Evolutionary conservation across 2,113 vertebrate genomes (phyloP), one percentile per base, ranked within the genome.

Genomic region (Toxostoma redivivum): DNA sequence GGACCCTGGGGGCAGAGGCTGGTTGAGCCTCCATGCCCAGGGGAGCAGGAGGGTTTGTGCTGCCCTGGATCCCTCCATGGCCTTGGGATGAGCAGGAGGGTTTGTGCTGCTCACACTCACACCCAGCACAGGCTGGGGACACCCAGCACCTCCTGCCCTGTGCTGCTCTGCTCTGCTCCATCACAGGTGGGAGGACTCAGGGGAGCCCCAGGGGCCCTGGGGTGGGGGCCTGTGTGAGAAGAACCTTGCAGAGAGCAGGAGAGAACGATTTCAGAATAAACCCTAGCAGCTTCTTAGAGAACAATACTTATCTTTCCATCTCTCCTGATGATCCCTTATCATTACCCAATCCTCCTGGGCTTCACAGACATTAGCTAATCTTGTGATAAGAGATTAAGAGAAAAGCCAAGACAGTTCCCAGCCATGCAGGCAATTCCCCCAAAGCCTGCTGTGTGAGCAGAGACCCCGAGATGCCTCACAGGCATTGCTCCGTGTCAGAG

Each of bases 341-440:
- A 74, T 83, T 92, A 71, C 88, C 85, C 64, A 93, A 25, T 76
- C 71, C 95, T 94, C 95, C 79, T 11, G 90, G 88, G 93, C 40
- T 81, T 82, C 5, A 1, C 56, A 96, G 93, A 67, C 90, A 62
- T 86, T 56, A 90, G 85, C 90, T 96, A 81, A 95, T 83, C 85
- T 71, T 90, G 80, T 81, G 95, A 93, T 88, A 93, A 94, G 82
- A 94, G 92, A 96, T 88, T 71, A 94, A 88, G 82, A 86, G 82
- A 48, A 86, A 93, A 96, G 79, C 82, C 92, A 90, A 85, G 93
- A 28, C 89, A 65, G 0, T 89, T 79, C 76, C 67, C 92, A 88
- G 64, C 62, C 71, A 4, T 57, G 47, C 58, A 84, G 65, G 76
- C 50, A 78, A 73, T 62, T 94, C 85, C 74, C 86, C 83, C 77